Base-by-base conservation (phyloP, 2,888 invertebrate species). In the Athalia cordata region DNA sequence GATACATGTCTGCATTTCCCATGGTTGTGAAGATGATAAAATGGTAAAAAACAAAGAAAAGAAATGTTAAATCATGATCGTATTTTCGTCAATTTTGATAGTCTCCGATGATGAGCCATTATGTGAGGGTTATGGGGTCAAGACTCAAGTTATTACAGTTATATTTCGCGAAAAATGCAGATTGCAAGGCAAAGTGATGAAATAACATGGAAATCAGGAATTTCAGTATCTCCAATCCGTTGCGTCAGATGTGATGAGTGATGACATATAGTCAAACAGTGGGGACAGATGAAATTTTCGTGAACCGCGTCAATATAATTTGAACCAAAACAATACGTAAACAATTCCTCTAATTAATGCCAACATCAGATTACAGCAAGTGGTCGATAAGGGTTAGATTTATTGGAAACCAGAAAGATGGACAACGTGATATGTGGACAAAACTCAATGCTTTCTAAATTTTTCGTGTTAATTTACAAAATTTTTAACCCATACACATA, bases 91-190 rank as follows among this genome's bases (percentile, higher is more conserved):
- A 8, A 11, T 5, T 13, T 1, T 8, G 4, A 67, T 15, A n/a
- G 7, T 67, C n/a, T 4, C 50, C 50, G 49, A 49, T 50, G 49
- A 13, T 8, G 9, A 67, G 49, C 52, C 50, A 29, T 29, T 29
- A 50, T 15, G 11, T 47, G 8, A 67, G 49, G 67, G 67, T 50
- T 50, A 52, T 67, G 7, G 67, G 67, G 15, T 67, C 67, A 67
- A 52, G 13, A 15, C 8, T 29, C 8, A 50, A 50, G 49, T 67
- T 67, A 70, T 45, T 8, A 45, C 57, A 29, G 29, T 45, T 7
- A 8, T 29, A 70, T 70, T 55, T 75, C 6, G 9, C 9, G 29
- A 62, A 50, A 9, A 7, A 62, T 62, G 50, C 62, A 29, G 52
- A 50, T 7, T 49, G 49, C n/a, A 29, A 43, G 8, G 45, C 15